Conservation (phyloP, 2,113 vertebrate genomes). For the Theristicus caerulescens region DNA sequence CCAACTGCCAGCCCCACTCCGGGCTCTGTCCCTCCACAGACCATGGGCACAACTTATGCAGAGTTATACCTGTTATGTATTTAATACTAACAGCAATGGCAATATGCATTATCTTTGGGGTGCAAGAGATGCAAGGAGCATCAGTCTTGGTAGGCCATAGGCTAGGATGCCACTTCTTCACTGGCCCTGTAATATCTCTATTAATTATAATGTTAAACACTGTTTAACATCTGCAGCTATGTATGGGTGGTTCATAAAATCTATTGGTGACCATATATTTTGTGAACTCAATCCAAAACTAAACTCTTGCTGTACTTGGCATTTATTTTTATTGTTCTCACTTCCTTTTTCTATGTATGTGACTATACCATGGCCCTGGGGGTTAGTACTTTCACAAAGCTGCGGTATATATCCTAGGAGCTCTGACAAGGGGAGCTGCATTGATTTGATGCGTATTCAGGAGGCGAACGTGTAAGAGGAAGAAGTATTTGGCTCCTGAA, state of each 20-base stretch:
- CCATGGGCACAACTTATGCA: fast-evolving
- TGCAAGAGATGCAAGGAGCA: background rate
- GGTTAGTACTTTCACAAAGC: background rate
- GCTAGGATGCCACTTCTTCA: background rate
- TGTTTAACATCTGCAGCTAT: background rate
- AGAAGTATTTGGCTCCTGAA: background rate
- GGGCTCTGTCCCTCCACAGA: background rate
- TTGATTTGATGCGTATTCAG: background rate
- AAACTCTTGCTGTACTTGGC: background rate
- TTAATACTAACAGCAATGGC: background rate
- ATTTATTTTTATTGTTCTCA: conserved; percentile 1
- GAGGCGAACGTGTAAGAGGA: fast-evolving
- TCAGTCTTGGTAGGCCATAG: background rate
- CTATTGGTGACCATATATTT: background rate
- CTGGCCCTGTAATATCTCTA: background rate
- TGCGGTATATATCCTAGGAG: background rate
- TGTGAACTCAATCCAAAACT: background rate
- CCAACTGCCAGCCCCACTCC: fast-evolving
- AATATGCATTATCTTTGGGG: background rate
- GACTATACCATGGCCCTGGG: background rate
- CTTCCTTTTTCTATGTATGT: background rate
- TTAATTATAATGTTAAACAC: background rate
- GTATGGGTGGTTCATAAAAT: background rate
- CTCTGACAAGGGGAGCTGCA: background rate
- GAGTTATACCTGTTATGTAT: background rate